Conservation (phyloP, 2,797 vertebrate species). For the Aphelocoma californica region DNA sequence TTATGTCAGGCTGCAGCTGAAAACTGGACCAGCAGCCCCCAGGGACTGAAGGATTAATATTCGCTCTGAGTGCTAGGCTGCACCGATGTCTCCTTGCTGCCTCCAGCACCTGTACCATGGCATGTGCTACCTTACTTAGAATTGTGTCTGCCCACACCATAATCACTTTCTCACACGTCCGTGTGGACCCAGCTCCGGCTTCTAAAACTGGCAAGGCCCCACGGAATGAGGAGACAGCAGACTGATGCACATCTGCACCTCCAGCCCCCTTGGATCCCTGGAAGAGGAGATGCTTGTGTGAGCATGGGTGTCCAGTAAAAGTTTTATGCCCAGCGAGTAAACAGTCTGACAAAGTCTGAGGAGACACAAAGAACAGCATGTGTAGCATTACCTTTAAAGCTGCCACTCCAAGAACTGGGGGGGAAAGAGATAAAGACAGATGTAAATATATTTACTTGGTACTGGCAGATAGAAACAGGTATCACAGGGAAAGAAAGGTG, state of each 20-base stretch:
- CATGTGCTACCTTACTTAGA: neutral
- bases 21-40: neutral
- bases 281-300: neutral
- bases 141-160: neutral
- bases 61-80: neutral
- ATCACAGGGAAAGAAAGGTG: neutral
- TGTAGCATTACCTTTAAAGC: neutral
- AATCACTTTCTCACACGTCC: neutral
- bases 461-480: neutral
- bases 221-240: neutral
- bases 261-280: neutral
- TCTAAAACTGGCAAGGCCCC: neutral
- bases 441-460: neutral
- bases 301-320: neutral
- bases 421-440: neutral
- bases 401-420: neutral
- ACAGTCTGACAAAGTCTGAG: neutral
- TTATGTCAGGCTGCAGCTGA: slow-evolving; percentile 1
- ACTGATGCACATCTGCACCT: neutral
- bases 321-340: neutral
- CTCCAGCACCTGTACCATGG: slow-evolving; percentile 4
- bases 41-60: neutral
- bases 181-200: neutral
- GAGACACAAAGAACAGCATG: neutral
- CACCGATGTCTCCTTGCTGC: neutral